Conservation (phyloP, 2,113 vertebrate genomes). For the Xerus inauris region DNA sequence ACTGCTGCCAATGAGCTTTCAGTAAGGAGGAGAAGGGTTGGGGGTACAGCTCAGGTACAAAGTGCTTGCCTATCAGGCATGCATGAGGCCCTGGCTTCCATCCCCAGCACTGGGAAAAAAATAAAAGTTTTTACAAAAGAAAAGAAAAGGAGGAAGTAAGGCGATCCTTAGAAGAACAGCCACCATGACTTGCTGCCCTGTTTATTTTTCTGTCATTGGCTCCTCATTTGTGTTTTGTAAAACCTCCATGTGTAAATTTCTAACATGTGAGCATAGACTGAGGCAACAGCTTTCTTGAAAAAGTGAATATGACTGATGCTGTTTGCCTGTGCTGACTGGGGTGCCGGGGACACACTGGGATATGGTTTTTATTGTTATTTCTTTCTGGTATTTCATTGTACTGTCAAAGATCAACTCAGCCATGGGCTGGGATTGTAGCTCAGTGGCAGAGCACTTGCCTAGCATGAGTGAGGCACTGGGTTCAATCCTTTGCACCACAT, state of each 20-base stretch:
- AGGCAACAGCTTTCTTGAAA: background rate
- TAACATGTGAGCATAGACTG: background rate
- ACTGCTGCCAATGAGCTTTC: background rate
- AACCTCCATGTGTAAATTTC: background rate
- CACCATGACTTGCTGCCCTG: background rate
- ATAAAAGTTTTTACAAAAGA: background rate
- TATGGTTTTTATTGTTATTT: background rate
- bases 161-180: background rate
- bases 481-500: no score
- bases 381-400: background rate
- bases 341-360: background rate
- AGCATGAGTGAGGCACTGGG: no score
- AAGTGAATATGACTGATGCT: background rate
- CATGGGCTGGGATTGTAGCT: no score
- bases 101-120: background rate
- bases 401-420: background rate
- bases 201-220: background rate
- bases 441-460: no score
- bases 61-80: background rate
- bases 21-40: no score
- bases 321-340: background rate
- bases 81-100: background rate
- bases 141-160: background rate
- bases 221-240: background rate
- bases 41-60: background rate